A percentile compares a stretch with the other conserved stretches of the same genome.
These are phyloP conservation scores for Drosophila sordidula DNA, from an alignment of 2,888 invertebrate species.

Conservation along the genomic window DNA sequence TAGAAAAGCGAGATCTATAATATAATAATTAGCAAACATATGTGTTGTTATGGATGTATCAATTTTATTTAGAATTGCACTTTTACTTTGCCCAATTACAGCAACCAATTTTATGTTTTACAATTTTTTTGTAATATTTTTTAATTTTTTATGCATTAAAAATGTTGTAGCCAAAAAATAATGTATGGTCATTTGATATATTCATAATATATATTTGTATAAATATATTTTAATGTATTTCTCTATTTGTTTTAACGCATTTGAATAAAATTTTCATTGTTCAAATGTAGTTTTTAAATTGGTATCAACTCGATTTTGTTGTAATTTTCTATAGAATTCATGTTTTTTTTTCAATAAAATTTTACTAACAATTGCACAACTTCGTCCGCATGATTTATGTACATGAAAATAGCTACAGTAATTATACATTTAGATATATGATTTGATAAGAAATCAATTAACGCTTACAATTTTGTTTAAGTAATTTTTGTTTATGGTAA, in stretches of 20 bases:
- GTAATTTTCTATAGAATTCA: conserved; percentile 51
- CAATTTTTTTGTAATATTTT: conserved; percentile 65
- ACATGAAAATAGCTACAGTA: conserved; percentile 54
- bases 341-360: conserved; percentile 46
- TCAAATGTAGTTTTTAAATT: conserved; percentile 49
- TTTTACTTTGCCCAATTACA: conserved; percentile 68
- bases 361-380: conserved; percentile 77
- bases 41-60: conserved; percentile 60
- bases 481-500: conserved; percentile 56
- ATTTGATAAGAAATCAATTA: conserved; percentile 59
- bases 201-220: conserved; percentile 43
- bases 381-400: conserved; percentile 69
- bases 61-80: conserved; percentile 78
- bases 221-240: conserved; percentile 49
- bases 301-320: conserved; percentile 35
- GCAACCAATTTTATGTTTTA: conserved; percentile 70
- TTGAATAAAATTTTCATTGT: conserved; percentile 55
- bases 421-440: conserved; percentile 32
- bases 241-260: conserved; percentile 44
- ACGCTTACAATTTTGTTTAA: conserved; percentile 53
- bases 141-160: conserved; percentile 55
- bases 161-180: conserved; percentile 68
- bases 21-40: conserved; percentile 9
- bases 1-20: neutral
- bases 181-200: conserved; percentile 44